Base-by-base conservation (phyloP, 2,888 invertebrate species). In the Eupeodes latifasciatus region DNA sequence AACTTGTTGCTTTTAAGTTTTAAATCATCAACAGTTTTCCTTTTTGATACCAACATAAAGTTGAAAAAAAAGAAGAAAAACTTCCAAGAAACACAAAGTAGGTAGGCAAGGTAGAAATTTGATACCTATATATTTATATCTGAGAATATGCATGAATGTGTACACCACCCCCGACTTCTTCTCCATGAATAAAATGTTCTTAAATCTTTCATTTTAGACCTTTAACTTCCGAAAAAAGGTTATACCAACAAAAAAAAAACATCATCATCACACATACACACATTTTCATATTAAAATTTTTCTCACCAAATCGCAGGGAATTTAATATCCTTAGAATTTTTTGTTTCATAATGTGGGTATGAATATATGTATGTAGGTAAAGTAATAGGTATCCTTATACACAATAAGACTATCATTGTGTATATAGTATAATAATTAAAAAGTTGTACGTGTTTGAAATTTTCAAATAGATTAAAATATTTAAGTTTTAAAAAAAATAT, bases 391-490 rank as follows among this genome's bases (percentile, higher is more conserved):
- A 27, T 47, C 47, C 47, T 47, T 9, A 57, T 57, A 34, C 27
- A 40, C 5, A 40, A 40, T 7, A 4, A 1, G 27, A 57, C 11
- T 12, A 44, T 47, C 19, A 44, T 64, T 64, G 12, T 47, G 64
- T 12, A 19, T 10, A 7, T 64, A 19, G 40, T 40, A 5, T 40
- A 40, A 9, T 64, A 64, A 64, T 64, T 64, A 64, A 64, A 64
- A 64, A 64, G 44, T 64, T 64, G 19, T 44, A 64, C 64, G 47
- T 47, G 64, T 64, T 19, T 64, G 64, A 64, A 64, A 64, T 64
- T 64, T 64, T 27, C 19, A 64, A 64, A 64, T 64, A 64, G 64
- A 47, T 64, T 64, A 44, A 44, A 64, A 64, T 64, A 47, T 64
- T 64, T 27, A 64, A 47, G 47, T 64, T 64, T 64, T 3, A 19